Base-by-base conservation (phyloP, 2,888 invertebrate genomes). In the Drosophila neonasuta region DNA sequence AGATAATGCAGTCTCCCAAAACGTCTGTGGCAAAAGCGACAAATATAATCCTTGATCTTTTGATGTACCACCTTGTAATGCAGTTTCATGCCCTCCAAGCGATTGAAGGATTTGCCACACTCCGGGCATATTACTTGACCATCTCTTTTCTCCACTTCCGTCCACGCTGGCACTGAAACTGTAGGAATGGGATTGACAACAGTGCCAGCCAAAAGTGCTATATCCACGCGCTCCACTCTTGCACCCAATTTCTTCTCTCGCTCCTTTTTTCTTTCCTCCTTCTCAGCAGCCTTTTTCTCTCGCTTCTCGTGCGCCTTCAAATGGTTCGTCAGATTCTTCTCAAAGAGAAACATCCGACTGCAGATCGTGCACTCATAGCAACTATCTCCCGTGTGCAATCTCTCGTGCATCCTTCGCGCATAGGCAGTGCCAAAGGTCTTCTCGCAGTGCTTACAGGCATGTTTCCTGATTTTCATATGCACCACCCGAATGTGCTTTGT, bases 361-460 rank as follows among this genome's bases (percentile, higher is more conserved):
- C 89, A 89, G 4, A 85, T 80, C 57, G 88, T 89, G 60, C 89
- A 89, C 45, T 89, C 89, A 64, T 87, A 87, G 48, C 88, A 82
- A 46, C 89, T 88, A 24, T 89, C 89, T 1, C 89, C 88, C 0
- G 89, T 89, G 41, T 89, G 89, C 0, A 88, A 81, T 61, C 88
- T 80, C 62, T 89, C 89, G 32, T 89, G 89, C 46, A 87, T 86
- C 72, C 88, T 89, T 32, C 88, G 88, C 10, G 88, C 88, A 54
- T 88, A 84, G 0, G 86, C 79, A 54, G 88, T 89, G n/a, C 89
- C 89, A 54, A 89, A 89, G 0, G 88, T 87, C 46, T 89, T 89
- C 2, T 89, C 89, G 44, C 89, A 89, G 34, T 88, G 88, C 55
- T 89, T 89, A 3, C 89, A 89, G 2, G 88, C 86, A 45, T 88